Percentiles rank a stretch among this genome's conserved stretches.
phyloP scores from a whole-genome alignment of 2,888 invertebrate genomes.

The Xylophagus ater region DNA sequence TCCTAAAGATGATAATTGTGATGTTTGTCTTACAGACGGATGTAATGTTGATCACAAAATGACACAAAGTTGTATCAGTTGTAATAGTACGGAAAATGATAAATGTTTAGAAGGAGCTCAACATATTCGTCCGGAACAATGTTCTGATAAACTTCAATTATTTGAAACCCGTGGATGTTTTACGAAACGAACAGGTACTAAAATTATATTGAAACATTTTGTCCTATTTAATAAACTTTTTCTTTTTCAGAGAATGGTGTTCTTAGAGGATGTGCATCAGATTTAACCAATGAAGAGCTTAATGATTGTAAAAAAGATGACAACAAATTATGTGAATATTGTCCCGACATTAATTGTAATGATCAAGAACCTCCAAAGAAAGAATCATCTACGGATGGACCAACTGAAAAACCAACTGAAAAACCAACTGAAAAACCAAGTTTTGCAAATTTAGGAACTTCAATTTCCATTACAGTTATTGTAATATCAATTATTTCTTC shows the following conservation, averaged over 20 bases:
- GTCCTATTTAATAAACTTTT: background rate
- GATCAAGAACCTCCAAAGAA: background rate
- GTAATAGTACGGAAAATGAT: background rate
- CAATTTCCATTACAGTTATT: too few species aligned
- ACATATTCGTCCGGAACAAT: background rate
- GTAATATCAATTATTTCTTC: background rate
- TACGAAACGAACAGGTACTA: conserved; percentile 1
- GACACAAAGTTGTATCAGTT: conserved; percentile 7
- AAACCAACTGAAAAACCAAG: too few species aligned
- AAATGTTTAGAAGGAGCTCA: background rate
- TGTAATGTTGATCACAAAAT: conserved; percentile 7
- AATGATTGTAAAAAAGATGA: background rate
- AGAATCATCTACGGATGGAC: too few species aligned
- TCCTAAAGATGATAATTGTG: conserved; percentile 2
- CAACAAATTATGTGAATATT: background rate
- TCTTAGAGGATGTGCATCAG: conserved; percentile 4
- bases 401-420: too few species aligned
- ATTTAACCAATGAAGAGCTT: conserved; percentile 1
- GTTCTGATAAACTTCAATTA: background rate
- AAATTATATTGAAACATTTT: background rate
- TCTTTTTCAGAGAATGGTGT: conserved; percentile 3
- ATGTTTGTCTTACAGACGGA: background rate
- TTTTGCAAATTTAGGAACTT: too few species aligned
- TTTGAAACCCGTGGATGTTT: conserved; percentile 7
- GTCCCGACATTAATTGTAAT: conserved; percentile 3